Evolutionary conservation across 2,797 vertebrate genomes (phyloP).

Genomic region (Dendrocincla tyrannina): DNA sequence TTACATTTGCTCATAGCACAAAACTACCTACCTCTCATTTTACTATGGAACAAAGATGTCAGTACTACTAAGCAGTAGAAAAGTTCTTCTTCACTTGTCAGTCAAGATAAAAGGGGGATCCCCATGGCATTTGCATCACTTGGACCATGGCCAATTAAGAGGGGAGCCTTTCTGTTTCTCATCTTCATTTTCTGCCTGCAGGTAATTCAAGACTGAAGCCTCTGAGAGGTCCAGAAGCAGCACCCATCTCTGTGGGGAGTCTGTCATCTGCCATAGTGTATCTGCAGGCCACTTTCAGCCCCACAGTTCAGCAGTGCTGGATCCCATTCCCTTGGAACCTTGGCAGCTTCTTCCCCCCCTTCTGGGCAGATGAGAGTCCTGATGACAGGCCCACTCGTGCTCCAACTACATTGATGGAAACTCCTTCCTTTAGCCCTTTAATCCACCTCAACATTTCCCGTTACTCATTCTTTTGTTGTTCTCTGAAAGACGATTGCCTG

Average conservation of each 20-base stretch:
- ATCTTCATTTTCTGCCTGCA: neutral
- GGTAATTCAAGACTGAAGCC: neutral
- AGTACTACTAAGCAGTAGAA: neutral
- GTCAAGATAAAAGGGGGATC: neutral
- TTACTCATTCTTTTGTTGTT: constrained; percentile 1
- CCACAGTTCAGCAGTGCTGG: neutral
- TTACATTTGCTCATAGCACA: neutral
- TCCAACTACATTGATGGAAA: neutral
- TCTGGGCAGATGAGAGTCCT: neutral
- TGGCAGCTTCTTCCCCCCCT: neutral
- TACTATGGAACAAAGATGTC: neutral
- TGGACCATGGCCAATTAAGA: neutral
- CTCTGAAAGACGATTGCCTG: neutral
- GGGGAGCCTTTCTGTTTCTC: neutral
- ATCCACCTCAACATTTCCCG: neutral
- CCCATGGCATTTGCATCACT: neutral
- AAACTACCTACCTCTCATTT: neutral
- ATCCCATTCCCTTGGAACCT: neutral
- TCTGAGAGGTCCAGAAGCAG: neutral
- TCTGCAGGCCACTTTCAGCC: neutral
- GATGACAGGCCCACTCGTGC: neutral
- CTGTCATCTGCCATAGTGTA: neutral
- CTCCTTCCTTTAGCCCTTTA: neutral
- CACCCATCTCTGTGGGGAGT: neutral
- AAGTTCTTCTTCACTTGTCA: neutral